phyloP scores from a whole-genome alignment of 2,888 invertebrate species.

The Oscheius onirici region DNA sequence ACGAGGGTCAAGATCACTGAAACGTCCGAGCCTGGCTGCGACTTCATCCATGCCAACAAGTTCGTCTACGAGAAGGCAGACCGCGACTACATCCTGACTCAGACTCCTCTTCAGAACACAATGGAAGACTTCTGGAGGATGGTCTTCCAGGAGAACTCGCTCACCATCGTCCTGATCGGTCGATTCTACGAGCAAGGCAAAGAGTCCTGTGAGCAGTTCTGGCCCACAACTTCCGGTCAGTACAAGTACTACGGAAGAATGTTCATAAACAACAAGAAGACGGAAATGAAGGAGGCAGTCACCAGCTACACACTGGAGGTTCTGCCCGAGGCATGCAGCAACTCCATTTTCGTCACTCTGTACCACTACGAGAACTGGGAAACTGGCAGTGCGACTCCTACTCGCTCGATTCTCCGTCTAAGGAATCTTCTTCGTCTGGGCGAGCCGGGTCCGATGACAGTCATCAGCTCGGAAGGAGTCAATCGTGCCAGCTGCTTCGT shows the following conservation, averaged over 20 bases:
- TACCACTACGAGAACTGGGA: neutral
- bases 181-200: too few relatives aligned
- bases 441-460: neutral
- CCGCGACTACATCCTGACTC: conserved; percentile 8
- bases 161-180: too few relatives aligned
- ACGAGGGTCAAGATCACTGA: neutral
- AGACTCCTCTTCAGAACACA: neutral
- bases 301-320: conserved; percentile 31
- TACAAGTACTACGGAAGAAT: conserved; percentile 37
- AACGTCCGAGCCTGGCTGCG: too few relatives aligned
- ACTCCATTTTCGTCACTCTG: conserved; percentile 6
- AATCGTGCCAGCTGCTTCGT: neutral
- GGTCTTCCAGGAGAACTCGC: conserved; percentile 10
- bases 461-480: neutral
- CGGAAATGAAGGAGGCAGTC: neutral
- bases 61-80: neutral
- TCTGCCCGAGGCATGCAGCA: conserved; percentile 39
- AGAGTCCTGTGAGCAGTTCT: conserved; percentile 4
- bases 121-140: conserved; percentile 21
- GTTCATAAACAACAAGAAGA: conserved; percentile 40
- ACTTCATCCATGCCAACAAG: conserved; percentile 14
- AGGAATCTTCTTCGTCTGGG: neutral
- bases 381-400: too few relatives aligned
- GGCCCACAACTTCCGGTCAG: conserved; percentile 20
- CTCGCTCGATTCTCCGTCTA: neutral